Evolutionary conservation across 2,888 invertebrate species (phyloP).

Genomic region (Lutraria lutraria): DNA sequence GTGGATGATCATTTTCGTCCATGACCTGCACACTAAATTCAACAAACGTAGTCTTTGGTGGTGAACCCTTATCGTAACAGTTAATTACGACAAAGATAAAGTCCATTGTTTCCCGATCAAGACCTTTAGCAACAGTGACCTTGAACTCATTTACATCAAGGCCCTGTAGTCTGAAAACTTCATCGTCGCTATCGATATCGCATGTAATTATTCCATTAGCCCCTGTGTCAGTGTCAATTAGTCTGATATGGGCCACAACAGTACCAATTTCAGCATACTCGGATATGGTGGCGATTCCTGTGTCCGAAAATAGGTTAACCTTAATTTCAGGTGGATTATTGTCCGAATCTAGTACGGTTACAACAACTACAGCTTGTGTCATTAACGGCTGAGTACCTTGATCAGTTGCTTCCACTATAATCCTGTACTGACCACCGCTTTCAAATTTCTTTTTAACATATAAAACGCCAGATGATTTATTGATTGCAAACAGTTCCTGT

Average conservation of each 20-base stretch:
- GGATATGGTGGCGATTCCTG: slow-evolving; percentile 74
- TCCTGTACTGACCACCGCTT: slow-evolving; percentile 71
- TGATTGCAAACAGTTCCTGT: slow-evolving; percentile 74
- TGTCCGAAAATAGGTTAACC: slow-evolving; percentile 76
- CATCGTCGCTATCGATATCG: slow-evolving; percentile 70
- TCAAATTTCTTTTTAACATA: slow-evolving; percentile 72
- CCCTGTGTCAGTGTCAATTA: slow-evolving; percentile 79
- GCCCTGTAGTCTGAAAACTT: slow-evolving; percentile 77
- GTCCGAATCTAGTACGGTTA: slow-evolving; percentile 93
- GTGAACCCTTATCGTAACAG: slow-evolving; percentile 73
- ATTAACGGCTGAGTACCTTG: slow-evolving; percentile 78
- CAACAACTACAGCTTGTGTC: slow-evolving; percentile 76
- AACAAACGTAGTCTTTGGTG: slow-evolving; percentile 70
- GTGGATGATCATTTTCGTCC: slow-evolving; percentile 96
- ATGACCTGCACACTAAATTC: slow-evolving; percentile 88
- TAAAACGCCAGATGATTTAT: slow-evolving; percentile 77
- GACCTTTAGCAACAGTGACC: slow-evolving; percentile 68
- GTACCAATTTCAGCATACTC: slow-evolving; percentile 79
- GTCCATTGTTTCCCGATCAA: slow-evolving; percentile 72
- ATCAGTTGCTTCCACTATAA: slow-evolving; percentile 81
- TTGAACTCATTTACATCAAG: slow-evolving; percentile 78
- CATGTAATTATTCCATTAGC: slow-evolving; percentile 79
- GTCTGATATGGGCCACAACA: slow-evolving; percentile 79
- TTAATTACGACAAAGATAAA: slow-evolving; percentile 68
- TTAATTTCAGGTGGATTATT: slow-evolving; percentile 94